These are phyloP conservation scores for Phoenoteleia sp. DNA, from an alignment of 2,888 invertebrate genomes.

Conservation along the genomic window DNA sequence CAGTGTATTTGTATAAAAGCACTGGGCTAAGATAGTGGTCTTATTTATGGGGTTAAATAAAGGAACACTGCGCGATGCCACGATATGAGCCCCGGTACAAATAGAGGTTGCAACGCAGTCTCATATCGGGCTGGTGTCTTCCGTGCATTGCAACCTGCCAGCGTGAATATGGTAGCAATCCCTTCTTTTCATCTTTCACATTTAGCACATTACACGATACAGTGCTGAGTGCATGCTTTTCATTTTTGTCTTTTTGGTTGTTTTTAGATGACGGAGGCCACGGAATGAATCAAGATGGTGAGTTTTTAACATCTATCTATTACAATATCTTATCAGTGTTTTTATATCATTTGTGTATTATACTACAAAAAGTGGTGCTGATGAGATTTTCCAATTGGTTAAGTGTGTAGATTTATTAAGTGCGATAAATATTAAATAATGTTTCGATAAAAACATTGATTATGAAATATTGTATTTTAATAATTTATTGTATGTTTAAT, in stretches of 20 bases:
- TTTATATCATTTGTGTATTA: background rate
- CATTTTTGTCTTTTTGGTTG: constrained; percentile 64
- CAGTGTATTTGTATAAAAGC: constrained; percentile 74
- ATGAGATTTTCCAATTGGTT: no score
- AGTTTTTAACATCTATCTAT: constrained; percentile 73
- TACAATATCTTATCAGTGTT: background rate
- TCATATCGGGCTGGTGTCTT: constrained; percentile 76
- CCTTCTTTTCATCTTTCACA: constrained; percentile 62
- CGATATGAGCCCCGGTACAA: constrained; percentile 82
- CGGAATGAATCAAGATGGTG: constrained; percentile 85
- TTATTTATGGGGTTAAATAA: constrained; percentile 85
- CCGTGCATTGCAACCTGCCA: constrained; percentile 80
- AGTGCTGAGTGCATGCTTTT: constrained; percentile 50
- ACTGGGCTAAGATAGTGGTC: constrained; percentile 82
- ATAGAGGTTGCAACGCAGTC: constrained; percentile 81
- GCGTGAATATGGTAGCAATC: constrained; percentile 74
- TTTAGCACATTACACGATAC: constrained; percentile 54
- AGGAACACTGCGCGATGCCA: constrained; percentile 83
- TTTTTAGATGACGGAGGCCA: constrained; percentile 84
- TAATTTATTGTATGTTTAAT: no score
- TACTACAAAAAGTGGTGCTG: no score
- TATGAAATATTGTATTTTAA: no score
- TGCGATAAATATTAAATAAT: no score
- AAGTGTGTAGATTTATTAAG: no score
- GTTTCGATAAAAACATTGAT: no score